A percentile compares a stretch with the other conserved stretches of the same genome.
Conservation (phyloP, 2,113 vertebrate species). For the Falcunculus frontatus region DNA sequence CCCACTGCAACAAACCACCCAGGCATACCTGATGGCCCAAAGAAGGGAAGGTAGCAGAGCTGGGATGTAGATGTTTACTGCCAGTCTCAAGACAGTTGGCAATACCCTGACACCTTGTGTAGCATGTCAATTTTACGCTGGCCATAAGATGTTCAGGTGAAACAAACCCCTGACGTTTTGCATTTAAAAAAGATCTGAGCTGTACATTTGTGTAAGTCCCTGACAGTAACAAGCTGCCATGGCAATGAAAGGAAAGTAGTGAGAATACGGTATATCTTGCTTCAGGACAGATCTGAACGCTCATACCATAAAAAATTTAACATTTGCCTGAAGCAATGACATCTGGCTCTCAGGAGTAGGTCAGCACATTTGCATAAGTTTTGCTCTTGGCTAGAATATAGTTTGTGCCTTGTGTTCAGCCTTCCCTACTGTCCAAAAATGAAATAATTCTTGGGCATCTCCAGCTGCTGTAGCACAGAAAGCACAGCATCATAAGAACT, state of each 20-base stretch:
- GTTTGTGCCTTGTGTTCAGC: constrained; percentile 16
- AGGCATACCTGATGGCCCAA: neutral
- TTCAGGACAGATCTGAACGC: constrained; percentile 6
- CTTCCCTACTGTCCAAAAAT: neutral
- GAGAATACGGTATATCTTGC: constrained; percentile 1
- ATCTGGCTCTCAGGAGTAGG: constrained; percentile 56
- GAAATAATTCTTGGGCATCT: constrained; percentile 7
- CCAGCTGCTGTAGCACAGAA: constrained; percentile 3
- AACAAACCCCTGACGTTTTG: neutral
- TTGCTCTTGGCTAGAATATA: constrained; percentile 48
- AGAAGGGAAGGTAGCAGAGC: neutral
- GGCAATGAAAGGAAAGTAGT: constrained; percentile 14
- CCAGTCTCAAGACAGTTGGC: neutral
- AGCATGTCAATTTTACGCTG: neutral
- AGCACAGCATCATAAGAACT: neutral
- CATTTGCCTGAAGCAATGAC: constrained; percentile 48
- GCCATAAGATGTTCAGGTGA: neutral
- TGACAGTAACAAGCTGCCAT: constrained; percentile 24
- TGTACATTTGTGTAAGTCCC: neutral
- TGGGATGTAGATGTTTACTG: neutral
- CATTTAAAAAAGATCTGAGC: neutral
- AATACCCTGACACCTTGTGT: neutral
- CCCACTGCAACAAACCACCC: neutral
- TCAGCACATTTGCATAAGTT: constrained; percentile 57
- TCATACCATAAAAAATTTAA: constrained; percentile 56